Evolutionary conservation across 2,113 vertebrate species (phyloP).

Genomic region (Bubalus kerabau): DNA sequence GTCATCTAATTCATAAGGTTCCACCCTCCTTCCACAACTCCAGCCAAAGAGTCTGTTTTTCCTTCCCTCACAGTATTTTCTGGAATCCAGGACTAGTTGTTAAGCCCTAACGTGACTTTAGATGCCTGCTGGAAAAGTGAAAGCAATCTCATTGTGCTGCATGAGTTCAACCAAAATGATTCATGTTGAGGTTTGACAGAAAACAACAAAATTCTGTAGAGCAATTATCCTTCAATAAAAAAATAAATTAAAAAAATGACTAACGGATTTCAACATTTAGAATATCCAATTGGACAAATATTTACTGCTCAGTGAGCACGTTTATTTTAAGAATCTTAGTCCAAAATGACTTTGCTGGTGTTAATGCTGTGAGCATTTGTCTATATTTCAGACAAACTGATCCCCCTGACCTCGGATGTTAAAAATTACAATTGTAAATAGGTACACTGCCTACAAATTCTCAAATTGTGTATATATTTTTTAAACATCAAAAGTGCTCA

Average conservation of each 20-base stretch:
- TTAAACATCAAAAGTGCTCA: neutral
- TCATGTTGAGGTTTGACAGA: neutral
- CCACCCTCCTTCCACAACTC: conserved; percentile 38
- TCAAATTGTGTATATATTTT: neutral
- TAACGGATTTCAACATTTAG: conserved; percentile 65
- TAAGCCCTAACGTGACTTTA: conserved; percentile 33
- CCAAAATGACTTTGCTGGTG: conserved; percentile 71
- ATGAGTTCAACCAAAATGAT: neutral
- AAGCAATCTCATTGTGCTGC: neutral
- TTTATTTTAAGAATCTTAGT: conserved; percentile 73
- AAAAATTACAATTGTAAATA: conserved; percentile 11
- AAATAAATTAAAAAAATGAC: neutral
- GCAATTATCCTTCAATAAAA: neutral
- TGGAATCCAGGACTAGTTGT: conserved; percentile 24
- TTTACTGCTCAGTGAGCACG: conserved; percentile 72
- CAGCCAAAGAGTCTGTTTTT: conserved; percentile 55
- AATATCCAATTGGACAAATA: conserved; percentile 60
- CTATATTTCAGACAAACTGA: conserved; percentile 61
- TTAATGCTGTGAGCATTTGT: conserved; percentile 62
- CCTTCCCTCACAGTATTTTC: conserved; percentile 48
- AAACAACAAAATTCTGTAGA: neutral
- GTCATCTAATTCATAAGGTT: conserved; percentile 20
- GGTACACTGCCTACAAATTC: neutral
- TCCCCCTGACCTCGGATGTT: conserved; percentile 9
- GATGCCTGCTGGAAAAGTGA: conserved; percentile 7